phyloP scores from a whole-genome alignment of 2,888 invertebrate species.

The Acleris sparsana region DNA sequence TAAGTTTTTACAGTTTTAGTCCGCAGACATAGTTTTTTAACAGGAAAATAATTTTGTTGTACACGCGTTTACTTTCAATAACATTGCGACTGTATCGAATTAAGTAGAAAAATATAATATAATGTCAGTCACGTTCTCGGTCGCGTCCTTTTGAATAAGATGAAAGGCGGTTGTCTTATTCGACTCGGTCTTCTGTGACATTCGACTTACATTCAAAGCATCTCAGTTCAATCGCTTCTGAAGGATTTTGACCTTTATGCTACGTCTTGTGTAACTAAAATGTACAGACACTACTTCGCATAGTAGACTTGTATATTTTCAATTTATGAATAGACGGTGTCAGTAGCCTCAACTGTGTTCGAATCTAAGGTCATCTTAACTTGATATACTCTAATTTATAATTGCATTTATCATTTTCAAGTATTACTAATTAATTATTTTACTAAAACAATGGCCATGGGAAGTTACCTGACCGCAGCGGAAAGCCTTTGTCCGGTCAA shows the following conservation, averaged over 20 bases:
- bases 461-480: constrained; percentile 46
- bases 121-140: constrained; percentile 48
- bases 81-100: constrained; percentile 23
- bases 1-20: constrained; percentile 12
- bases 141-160: constrained; percentile 49
- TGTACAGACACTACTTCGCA: constrained; percentile 14
- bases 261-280: constrained; percentile 12
- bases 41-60: constrained; percentile 23
- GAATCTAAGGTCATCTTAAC: constrained; percentile 4
- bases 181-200: constrained; percentile 43
- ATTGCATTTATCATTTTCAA: background rate
- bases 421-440: constrained; percentile 21
- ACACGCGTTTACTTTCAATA: constrained; percentile 28
- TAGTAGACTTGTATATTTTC: constrained; percentile 5
- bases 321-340: constrained; percentile 20
- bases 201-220: constrained; percentile 34
- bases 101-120: constrained; percentile 17
- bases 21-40: constrained; percentile 10
- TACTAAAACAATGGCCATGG: constrained; percentile 24
- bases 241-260: constrained; percentile 26
- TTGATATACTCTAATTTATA: background rate
- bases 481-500: constrained; percentile 43
- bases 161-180: constrained; percentile 47
- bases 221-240: constrained; percentile 13
- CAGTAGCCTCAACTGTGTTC: constrained; percentile 15